Conservation (phyloP, 2,113 vertebrate species). For the Galbula dea region DNA sequence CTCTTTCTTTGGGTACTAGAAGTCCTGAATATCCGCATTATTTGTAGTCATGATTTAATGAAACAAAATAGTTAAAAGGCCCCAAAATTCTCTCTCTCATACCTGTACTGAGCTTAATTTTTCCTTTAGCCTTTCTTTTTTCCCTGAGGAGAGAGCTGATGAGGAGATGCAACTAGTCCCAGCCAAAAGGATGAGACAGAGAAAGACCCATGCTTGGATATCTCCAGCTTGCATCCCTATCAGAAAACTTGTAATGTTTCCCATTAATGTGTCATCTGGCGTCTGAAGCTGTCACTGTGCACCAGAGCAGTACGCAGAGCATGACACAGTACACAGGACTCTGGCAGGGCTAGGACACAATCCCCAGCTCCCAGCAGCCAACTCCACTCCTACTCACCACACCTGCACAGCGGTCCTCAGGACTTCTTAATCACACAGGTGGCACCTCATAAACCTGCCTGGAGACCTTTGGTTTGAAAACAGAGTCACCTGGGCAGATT, state of each 20-base stretch:
- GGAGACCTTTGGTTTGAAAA: not conserved
- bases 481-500: not conserved
- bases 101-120: not conserved
- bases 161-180: not conserved
- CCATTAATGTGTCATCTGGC: not conserved
- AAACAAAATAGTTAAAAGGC: not conserved
- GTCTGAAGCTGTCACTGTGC: not conserved
- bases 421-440: constrained; percentile 1
- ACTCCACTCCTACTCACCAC: not conserved
- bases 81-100: not conserved
- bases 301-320: not conserved
- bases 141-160: not conserved
- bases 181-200: not conserved
- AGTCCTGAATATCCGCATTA: not conserved
- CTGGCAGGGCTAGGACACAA: not conserved
- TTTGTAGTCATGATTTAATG: not conserved
- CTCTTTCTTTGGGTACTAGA: not conserved
- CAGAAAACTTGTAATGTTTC: not conserved
- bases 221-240: not conserved
- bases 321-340: not conserved
- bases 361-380: not conserved
- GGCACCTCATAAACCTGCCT: constrained; percentile 64
- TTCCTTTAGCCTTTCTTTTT: not conserved
- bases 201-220: not conserved
- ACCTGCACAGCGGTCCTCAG: not conserved